phyloP scores from a whole-genome alignment of 2,113 vertebrate species.

The Mionectes macconnelli region DNA sequence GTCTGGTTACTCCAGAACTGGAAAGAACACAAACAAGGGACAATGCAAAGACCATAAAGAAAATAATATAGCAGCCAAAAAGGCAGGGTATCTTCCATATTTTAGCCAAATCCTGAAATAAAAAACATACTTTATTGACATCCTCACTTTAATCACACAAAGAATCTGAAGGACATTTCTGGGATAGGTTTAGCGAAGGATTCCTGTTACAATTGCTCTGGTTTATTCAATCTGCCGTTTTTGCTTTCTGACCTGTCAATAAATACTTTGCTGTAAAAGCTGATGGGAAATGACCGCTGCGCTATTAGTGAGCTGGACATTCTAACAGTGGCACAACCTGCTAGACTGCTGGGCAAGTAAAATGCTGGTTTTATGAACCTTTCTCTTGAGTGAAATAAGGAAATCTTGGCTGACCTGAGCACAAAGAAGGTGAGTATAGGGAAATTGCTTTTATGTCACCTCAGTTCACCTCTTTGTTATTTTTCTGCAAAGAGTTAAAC shows the following conservation, averaged over 20 bases:
- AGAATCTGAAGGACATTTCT: background rate
- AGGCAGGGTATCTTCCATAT: background rate
- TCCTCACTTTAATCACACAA: background rate
- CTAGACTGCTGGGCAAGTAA: background rate
- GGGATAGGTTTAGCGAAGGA: background rate
- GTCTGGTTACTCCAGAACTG: background rate
- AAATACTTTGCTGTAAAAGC: background rate
- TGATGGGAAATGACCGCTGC: background rate
- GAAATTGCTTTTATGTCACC: background rate
- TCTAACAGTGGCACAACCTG: background rate
- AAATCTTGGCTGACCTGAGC: background rate
- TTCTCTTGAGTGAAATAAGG: background rate
- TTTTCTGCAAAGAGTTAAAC: constrained; percentile 1
- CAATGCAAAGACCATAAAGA: background rate
- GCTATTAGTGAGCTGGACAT: background rate
- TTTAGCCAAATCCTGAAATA: background rate
- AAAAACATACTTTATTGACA: background rate
- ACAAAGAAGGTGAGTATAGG: background rate
- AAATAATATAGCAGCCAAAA: background rate
- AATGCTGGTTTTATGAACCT: background rate
- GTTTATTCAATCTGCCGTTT: background rate
- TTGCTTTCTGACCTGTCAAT: constrained; percentile 12
- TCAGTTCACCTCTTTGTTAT: background rate
- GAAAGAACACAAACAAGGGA: background rate
- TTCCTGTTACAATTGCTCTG: background rate